Percentiles rank a stretch among this genome's conserved stretches.
Evolutionary conservation across 2,113 vertebrate genomes (phyloP).

Genomic region (Malurus elegans): DNA sequence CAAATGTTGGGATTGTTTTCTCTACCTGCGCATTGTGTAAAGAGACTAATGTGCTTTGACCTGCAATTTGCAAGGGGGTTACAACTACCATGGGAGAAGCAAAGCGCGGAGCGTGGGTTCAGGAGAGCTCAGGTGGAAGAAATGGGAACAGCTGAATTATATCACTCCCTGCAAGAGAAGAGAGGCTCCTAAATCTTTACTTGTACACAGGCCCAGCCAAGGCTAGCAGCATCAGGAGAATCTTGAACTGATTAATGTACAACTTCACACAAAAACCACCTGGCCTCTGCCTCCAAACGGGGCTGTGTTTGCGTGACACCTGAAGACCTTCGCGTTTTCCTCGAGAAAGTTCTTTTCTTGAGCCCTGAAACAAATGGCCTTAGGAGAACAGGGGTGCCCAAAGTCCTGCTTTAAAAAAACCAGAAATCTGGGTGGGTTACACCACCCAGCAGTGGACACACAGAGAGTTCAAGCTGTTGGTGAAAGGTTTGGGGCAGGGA

Average conservation of each 20-base stretch:
- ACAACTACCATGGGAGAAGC: slow-evolving; percentile 54
- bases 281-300: not conserved
- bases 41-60: slow-evolving; percentile 63
- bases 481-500: fast-evolving
- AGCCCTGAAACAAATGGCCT: not conserved
- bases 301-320: fast-evolving
- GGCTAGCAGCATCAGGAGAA: not conserved
- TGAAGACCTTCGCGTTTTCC: not conserved
- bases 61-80: slow-evolving; percentile 66
- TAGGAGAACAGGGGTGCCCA: not conserved
- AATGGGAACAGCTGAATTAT: slow-evolving; percentile 25
- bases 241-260: not conserved
- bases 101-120: not conserved
- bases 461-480: not conserved
- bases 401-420: not conserved
- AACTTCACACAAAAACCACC: not conserved
- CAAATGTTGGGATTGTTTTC: slow-evolving; percentile 60
- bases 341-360: not conserved
- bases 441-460: fast-evolving
- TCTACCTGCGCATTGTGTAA: slow-evolving; percentile 63
- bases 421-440: not conserved
- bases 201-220: not conserved
- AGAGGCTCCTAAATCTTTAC: slow-evolving; percentile 7
- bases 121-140: slow-evolving; percentile 40
- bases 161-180: not conserved